Conservation (phyloP, 2,888 invertebrate species). For the Arrhopalites spinosus region DNA sequence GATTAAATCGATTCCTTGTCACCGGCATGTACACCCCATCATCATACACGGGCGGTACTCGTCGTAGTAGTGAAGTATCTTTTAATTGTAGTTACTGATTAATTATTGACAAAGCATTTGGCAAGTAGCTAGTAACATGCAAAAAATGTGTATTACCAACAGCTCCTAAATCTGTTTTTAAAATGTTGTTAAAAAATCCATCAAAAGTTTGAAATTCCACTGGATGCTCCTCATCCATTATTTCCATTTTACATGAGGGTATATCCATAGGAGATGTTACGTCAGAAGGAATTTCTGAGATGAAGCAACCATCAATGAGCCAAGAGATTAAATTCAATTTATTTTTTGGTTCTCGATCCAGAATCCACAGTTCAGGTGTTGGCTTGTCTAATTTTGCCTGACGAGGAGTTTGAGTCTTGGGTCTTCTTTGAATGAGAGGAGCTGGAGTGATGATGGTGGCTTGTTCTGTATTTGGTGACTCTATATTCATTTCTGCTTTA, state of each 20-base stretch:
- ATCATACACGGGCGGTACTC: constrained; percentile 64
- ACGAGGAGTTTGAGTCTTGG: too few species aligned
- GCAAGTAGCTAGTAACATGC: not conserved
- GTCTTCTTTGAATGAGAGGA: too few species aligned
- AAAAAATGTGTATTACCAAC: constrained; percentile 58
- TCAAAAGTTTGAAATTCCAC: constrained; percentile 60
- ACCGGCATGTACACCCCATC: constrained; percentile 66
- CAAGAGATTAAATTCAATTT: constrained; percentile 53
- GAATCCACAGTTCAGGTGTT: constrained; percentile 38
- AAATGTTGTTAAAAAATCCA: constrained; percentile 63
- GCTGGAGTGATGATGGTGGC: too few species aligned
- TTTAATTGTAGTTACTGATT: not conserved
- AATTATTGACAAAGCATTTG: not conserved
- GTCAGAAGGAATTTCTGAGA: too few species aligned
- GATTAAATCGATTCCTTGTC: constrained; percentile 63
- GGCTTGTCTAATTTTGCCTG: too few species aligned
- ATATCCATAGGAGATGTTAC: too few species aligned
- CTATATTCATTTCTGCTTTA: too few species aligned
- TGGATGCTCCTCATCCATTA: too few species aligned
- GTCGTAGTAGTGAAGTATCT: constrained; percentile 65
- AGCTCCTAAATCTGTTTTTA: constrained; percentile 61
- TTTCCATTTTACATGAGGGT: not conserved
- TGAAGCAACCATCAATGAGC: constrained; percentile 47
- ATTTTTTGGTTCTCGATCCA: constrained; percentile 34
- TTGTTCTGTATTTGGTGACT: too few species aligned